Base-by-base conservation (phyloP, 2,797 vertebrate genomes). In the Pantherophis vulpinus region DNA sequence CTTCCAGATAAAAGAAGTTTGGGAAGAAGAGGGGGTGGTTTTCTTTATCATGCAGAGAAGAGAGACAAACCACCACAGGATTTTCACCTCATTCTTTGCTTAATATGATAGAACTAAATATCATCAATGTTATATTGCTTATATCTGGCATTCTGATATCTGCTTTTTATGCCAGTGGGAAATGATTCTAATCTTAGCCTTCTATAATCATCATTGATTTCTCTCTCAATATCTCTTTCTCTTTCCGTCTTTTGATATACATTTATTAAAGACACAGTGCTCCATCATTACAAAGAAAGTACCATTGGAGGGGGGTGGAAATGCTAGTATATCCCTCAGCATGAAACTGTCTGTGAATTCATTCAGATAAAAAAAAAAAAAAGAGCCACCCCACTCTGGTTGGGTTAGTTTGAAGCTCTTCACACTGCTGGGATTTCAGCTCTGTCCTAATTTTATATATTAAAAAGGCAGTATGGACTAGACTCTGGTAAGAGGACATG, bases 401-500 rank as follows among this genome's bases (percentile, higher is more conserved):
- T 95, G 83, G 55, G 56, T 47, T 4, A 94, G 86, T 47, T 87
- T 95, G 94, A 93, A 14, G 90, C 88, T 90, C 87, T 79, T 25
- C 74, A 16, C 8, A 1, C 54, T 60, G 25, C 92, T 58, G 92
- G 61, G 87, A 94, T 93, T 94, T 92, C 79, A 93, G 58, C 55
- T 89, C 90, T 90, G 0, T 61, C 88, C 94, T 88, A 55, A 88
- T 92, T 95, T 96, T 20, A 79, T 83, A 56, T 95, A 70, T 42
- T 63, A 87, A 2, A 3, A 74, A 95, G 89, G 59, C 59, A 86
- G 61, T 93, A 90, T 86, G 27, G 58, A 87, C 18, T 90, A 94
- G 42, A 88, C 92, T 94, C 60, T 93, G 1, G 94, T 94, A 42
- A 27, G 51, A 42, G 93, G 94, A 90, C 95, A 92, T 93, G 86